Conservation (phyloP, 2,888 invertebrate genomes). For the Philopedon plagiatum region DNA sequence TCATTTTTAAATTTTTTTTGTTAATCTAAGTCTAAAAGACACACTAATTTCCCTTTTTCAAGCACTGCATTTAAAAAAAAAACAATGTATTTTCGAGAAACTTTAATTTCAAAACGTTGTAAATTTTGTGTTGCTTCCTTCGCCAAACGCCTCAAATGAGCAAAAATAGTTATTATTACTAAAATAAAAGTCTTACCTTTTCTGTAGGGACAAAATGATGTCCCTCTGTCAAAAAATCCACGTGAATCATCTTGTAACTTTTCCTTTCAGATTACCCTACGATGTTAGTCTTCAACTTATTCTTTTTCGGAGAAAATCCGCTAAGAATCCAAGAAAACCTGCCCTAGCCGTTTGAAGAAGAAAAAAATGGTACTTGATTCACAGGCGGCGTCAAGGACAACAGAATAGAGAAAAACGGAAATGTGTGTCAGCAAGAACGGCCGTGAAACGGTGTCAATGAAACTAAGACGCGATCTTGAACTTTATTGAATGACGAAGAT, state of each 20-base stretch:
- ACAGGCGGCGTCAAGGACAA: slow-evolving; percentile 7
- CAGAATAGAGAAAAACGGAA: not conserved
- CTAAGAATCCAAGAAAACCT: slow-evolving; percentile 1
- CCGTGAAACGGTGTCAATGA: slow-evolving; percentile 31
- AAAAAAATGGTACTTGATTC: slow-evolving; percentile 17
- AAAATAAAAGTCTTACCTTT: slow-evolving; percentile 15
- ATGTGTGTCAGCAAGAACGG: slow-evolving; percentile 23
- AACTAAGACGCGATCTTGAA: slow-evolving; percentile 31
- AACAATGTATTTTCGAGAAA: no score
- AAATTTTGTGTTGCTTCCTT: no score
- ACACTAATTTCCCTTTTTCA: no score
- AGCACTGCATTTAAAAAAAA: no score
- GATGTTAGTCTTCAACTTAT: not conserved
- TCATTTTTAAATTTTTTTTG: no score
- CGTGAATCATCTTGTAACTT: slow-evolving; percentile 27
- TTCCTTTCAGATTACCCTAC: not conserved
- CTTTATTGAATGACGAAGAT: slow-evolving; percentile 31
- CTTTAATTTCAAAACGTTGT: no score
- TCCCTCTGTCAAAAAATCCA: slow-evolving; percentile 18
- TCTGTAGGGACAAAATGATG: not conserved
- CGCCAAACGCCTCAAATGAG: no score
- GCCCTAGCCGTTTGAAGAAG: no score
- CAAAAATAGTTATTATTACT: not conserved
- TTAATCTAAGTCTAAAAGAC: no score
- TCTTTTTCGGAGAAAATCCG: slow-evolving; percentile 6